Percentiles rank a stretch among this genome's conserved stretches.
Evolutionary conservation across 2,113 vertebrate species (phyloP).

Genomic region (Dinomys branickii): DNA sequence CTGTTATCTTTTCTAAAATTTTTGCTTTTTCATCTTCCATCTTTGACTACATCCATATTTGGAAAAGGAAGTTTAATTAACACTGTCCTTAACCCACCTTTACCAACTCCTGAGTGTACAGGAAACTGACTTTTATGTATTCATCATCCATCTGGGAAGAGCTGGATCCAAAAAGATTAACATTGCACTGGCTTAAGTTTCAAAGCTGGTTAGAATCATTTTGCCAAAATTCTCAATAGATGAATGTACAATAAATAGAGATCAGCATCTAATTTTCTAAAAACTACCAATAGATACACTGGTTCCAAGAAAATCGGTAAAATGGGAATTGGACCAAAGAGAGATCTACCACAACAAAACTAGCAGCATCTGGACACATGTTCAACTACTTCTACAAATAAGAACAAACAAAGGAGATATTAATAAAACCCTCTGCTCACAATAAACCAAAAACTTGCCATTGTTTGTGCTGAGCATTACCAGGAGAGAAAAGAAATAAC

Average conservation of each 20-base stretch:
- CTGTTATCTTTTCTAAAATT: conserved; percentile 19
- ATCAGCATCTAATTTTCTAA: conserved; percentile 59
- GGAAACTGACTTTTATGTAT: conserved; percentile 47
- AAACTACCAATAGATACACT: conserved; percentile 58
- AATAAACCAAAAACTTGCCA: neutral
- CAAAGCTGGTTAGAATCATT: conserved; percentile 22
- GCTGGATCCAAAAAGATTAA: conserved; percentile 13
- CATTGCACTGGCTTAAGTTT: conserved; percentile 2
- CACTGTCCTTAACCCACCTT: neutral
- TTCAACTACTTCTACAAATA: conserved; percentile 47
- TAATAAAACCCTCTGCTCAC: neutral
- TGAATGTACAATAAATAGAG: neutral
- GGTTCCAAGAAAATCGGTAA: conserved; percentile 76
- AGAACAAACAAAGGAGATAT: neutral
- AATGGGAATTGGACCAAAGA: conserved; percentile 46
- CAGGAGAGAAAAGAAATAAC: neutral
- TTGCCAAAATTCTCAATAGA: conserved; percentile 43
- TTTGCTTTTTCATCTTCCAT: conserved; percentile 28
- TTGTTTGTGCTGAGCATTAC: neutral
- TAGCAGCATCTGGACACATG: neutral
- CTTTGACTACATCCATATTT: neutral
- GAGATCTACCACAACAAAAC: neutral
- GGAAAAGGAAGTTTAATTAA: conserved; percentile 37
- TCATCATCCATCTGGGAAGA: conserved; percentile 26
- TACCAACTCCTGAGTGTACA: neutral